Base-by-base conservation (phyloP, 2,888 invertebrate genomes). In the Tillus elongatus region DNA sequence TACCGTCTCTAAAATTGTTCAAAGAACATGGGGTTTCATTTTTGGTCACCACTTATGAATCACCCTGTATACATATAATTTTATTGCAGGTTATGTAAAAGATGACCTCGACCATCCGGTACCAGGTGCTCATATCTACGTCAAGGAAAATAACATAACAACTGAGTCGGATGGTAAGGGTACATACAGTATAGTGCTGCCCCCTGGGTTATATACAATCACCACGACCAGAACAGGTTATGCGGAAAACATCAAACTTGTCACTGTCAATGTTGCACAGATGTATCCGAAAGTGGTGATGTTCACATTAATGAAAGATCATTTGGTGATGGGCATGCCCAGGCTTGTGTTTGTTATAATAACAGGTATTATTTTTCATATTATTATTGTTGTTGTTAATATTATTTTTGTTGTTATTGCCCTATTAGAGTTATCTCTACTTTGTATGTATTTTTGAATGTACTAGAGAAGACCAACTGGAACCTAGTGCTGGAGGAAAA, bases 341-440 rank as follows among this genome's bases (percentile, higher is more conserved):
- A 67, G 88, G 15, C 68, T 85, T 13, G 70, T 80, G 2, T 89
- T 90, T 58, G 76, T 88, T 16, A 73, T 85, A 54, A 56, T 85
- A 6, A 70, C 80, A 46, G 85, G 87, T 76, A 55, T n/a, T n/a
- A n/a, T n/a, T n/a, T n/a, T n/a, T n/a, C n/a, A n/a, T n/a, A n/a
- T n/a, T n/a, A n/a, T n/a, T n/a, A n/a, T n/a, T n/a, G n/a, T n/a
- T n/a, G n/a, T n/a, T n/a, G n/a, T n/a, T n/a, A n/a, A n/a, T n/a
- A n/a, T n/a, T n/a, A n/a, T n/a, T n/a, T n/a, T n/a, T n/a, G n/a
- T n/a, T n/a, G n/a, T n/a, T n/a, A n/a, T n/a, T n/a, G n/a, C n/a
- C n/a, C n/a, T n/a, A n/a, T n/a, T n/a, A n/a, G n/a, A n/a, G n/a
- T n/a, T n/a, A n/a, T n/a, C n/a, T n/a, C n/a, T n/a, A n/a, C n/a